Base-by-base conservation (phyloP, 2,113 vertebrate species). In the Athene noctua region DNA sequence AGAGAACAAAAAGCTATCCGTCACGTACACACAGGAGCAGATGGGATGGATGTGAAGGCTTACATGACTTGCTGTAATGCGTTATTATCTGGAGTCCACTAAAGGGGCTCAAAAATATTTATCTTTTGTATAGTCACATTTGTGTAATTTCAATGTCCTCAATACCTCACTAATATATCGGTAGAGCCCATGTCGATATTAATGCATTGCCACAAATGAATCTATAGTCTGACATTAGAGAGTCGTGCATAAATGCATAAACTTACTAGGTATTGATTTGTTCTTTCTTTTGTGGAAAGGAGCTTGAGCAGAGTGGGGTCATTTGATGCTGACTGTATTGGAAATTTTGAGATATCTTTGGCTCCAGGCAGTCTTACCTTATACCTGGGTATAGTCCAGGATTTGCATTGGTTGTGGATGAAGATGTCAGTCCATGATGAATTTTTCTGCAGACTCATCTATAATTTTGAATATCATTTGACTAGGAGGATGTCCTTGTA, bases 311-410 rank as follows among this genome's bases (percentile, higher is more conserved):
- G 47, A 92, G 59, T 79, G 38, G n/a, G 59, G 94, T 95, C 80
- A 95, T 49, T 46, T 91, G 79, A 47, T 73, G 83, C 22, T 89
- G 88, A 68, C 57, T 78, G 10, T 67, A 73, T 65, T 70, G 77
- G 25, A 62, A 71, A 44, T 83, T 80, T 92, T 52, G 67, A 90
- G 73, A 70, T 62, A 80, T 57, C 86, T 80, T 96, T 94, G 95
- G 92, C 94, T 96, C 94, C 96, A 94, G 65, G 34, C 83, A 91
- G 92, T 95, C 94, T 94, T 96, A 87, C 77, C 63, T 90, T 80
- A 42, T n/a, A 73, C 40, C 61, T 87, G 83, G 70, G 22, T 72
- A 79, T 16, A 11, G 22, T 86, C 88, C 97, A 95, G 80, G 44
- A 22, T 86, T 68, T 91, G 11, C 61, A 54, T 15, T 80, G 88